phyloP scores from a whole-genome alignment of 2,797 vertebrate species.

The Silurus lanzhouensis region DNA sequence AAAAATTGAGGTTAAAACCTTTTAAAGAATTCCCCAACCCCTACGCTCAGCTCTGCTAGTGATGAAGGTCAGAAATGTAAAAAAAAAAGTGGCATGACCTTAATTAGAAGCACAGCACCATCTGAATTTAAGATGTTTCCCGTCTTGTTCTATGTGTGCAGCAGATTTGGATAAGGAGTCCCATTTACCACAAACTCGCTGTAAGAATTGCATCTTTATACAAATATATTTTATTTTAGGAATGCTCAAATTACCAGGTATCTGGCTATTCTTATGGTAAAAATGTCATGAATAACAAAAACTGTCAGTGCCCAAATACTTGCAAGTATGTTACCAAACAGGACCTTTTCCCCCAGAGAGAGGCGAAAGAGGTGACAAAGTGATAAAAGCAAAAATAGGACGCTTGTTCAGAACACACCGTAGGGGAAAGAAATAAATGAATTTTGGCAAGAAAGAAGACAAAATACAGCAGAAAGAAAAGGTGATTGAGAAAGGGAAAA shows the following conservation, averaged over 20 bases:
- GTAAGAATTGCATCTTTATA: background rate
- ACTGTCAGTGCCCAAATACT: background rate
- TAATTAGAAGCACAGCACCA: background rate
- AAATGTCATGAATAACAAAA: conserved; percentile 12
- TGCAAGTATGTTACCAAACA: background rate
- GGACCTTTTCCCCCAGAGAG: background rate
- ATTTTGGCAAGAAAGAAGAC: conserved; percentile 1
- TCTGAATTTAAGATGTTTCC: background rate
- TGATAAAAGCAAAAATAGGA: conserved; percentile 56
- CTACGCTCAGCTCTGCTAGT: background rate
- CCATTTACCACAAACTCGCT: background rate
- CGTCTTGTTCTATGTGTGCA: background rate
- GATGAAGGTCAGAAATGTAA: background rate
- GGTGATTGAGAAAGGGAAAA: conserved; percentile 18
- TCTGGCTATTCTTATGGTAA: background rate
- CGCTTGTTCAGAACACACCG: conserved; percentile 51
- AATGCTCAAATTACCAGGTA: background rate
- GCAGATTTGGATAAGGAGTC: background rate
- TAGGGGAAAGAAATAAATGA: background rate
- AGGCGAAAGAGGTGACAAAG: conserved; percentile 20
- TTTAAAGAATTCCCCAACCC: background rate
- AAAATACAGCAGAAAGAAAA: conserved; percentile 37
- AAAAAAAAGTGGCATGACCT: background rate
- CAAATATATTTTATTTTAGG: background rate
- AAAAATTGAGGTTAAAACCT: background rate